Percentiles rank a stretch among this genome's conserved stretches.
These are phyloP conservation scores for Larimichthys crocea DNA, from an alignment of 2,113 vertebrate genomes.

Conservation along the genomic window DNA sequence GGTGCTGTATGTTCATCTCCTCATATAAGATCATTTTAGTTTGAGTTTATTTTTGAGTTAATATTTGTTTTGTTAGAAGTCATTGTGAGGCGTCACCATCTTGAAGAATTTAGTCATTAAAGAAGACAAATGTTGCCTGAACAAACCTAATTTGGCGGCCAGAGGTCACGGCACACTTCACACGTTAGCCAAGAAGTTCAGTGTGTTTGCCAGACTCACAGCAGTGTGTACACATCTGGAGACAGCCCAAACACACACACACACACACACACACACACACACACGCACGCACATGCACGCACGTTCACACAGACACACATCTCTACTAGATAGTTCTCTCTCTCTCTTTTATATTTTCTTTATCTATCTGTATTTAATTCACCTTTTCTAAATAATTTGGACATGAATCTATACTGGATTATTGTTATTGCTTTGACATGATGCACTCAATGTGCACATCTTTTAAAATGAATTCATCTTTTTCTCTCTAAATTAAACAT, in stretches of 20 bases:
- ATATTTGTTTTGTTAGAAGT: background rate
- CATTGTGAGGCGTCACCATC: background rate
- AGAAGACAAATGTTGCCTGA: slow-evolving; percentile 34
- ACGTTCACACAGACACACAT: background rate
- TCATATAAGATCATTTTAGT: background rate
- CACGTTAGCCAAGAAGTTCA: slow-evolving; percentile 48
- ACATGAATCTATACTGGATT: background rate
- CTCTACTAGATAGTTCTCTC: background rate
- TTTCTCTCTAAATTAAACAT: background rate
- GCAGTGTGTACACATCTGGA: slow-evolving; percentile 71
- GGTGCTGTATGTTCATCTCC: slow-evolving; percentile 40
- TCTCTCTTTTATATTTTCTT: too few species aligned
- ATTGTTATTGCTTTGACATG: background rate
- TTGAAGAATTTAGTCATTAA: slow-evolving; percentile 14
- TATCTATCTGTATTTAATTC: background rate
- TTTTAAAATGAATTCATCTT: background rate
- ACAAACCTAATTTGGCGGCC: slow-evolving; percentile 53
- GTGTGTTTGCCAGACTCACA: slow-evolving; percentile 55
- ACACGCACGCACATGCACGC: slow-evolving; percentile 2
- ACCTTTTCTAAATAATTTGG: too few species aligned
- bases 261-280: slow-evolving; percentile 10
- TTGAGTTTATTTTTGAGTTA: background rate
- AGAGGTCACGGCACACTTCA: slow-evolving; percentile 67
- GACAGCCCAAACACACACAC: slow-evolving; percentile 6
- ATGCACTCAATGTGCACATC: background rate